Base-by-base conservation (phyloP, 2,888 invertebrate species). In the Cecidostiba fungosa region DNA sequence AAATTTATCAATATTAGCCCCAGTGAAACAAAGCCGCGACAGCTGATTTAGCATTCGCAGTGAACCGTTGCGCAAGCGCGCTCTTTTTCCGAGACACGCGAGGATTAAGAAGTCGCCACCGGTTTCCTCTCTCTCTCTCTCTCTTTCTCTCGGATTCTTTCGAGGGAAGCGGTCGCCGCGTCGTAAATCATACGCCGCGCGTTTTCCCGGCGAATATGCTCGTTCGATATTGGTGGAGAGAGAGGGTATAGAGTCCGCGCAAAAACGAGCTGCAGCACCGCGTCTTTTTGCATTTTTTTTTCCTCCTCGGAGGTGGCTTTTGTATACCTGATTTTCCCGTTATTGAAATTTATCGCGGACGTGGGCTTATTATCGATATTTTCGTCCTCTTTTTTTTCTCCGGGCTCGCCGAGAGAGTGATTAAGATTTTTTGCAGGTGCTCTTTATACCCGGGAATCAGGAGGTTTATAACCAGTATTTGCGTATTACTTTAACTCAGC, bases 341-440 rank as follows among this genome's bases (percentile, higher is more conserved):
- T 85, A 85, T 85, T 85, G 80, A 85, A 85, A 85, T 85, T 85
- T 76, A 80, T 85, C 70, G 19, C n/a, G 50, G 32, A 29, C 39
- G 39, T 14, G 14, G 8, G 47, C 19, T 77, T 79, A 76, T 78
- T 74, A 80, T 69, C 72, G 69, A 78, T n/a, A n/a, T 73, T 74
- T 69, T 84, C 69, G 16, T 66, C 6, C 19, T 32, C 32, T 4
- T 16, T n/a, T 5, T 70, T 77, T 50, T 36, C 39, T 39, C 16
- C 23, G 4, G 3, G n/a, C 29, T 76, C 47, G 19, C 47, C 14
- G 39, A 10, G 50, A 54, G 29, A 36, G 29, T 26, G 72, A 81
- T 43, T 73, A 32, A 59, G 62, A 23, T 19, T 73, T 73, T 73
- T 81, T 81, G 29, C 80, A 39, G 36, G 72, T 39, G 43, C 47